Conservation (phyloP, 2,113 vertebrate species). For the Catharus bicknelli region DNA sequence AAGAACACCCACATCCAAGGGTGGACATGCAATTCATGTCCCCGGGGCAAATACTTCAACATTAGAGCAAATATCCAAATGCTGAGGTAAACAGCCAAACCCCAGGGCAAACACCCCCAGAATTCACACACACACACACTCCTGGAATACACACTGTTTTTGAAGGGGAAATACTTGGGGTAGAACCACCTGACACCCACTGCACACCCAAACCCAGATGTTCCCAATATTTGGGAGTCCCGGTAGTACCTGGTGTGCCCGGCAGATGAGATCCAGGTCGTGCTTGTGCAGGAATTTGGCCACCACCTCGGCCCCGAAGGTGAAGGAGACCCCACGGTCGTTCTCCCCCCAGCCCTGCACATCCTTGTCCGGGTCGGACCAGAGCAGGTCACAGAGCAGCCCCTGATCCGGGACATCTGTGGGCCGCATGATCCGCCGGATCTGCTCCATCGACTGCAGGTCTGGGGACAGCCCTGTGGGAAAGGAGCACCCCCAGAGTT, state of each 20-base stretch:
- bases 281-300: slow-evolving; percentile 98
- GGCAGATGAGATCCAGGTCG: slow-evolving; percentile 95
- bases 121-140: too few relatives aligned
- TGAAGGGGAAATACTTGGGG: rapidly evolving
- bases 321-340: slow-evolving; percentile 94
- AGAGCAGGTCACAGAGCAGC: slow-evolving; percentile 93
- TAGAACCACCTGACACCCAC: not conserved
- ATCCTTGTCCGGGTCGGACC: slow-evolving; percentile 96
- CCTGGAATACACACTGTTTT: not conserved
- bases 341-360: slow-evolving; percentile 97
- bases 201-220: rapidly evolving
- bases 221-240: rapidly evolving
- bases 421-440: slow-evolving; percentile 94
- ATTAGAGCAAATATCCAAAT: not conserved
- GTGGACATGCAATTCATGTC: not conserved
- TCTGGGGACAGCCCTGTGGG: slow-evolving; percentile 87
- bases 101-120: not conserved
- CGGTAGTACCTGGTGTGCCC: slow-evolving; percentile 88
- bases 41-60: rapidly evolving
- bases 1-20: not conserved
- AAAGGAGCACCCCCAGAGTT: not conserved
- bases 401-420: slow-evolving; percentile 96
- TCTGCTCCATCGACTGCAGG: slow-evolving; percentile 97
- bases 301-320: slow-evolving; percentile 93
- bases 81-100: not conserved